phyloP scores from a whole-genome alignment of 1,140 invertebrate genomes.

The Megalonaias nervosa region DNA sequence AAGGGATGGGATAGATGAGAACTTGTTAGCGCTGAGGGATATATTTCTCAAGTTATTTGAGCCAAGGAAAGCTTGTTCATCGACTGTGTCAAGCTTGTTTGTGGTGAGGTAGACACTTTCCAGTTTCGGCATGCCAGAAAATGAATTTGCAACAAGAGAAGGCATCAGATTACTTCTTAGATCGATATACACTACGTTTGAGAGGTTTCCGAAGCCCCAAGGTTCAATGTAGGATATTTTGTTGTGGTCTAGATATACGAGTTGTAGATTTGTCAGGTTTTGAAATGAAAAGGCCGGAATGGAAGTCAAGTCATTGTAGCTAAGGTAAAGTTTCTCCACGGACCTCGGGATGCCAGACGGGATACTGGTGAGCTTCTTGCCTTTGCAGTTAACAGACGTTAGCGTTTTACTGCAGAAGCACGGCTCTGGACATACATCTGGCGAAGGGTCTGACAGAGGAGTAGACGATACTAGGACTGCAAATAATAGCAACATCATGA shows the following conservation, averaged over 20 bases:
- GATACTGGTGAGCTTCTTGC: slow-evolving; percentile 38
- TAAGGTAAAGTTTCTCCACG: slow-evolving; percentile 47
- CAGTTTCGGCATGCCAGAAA: slow-evolving; percentile 31
- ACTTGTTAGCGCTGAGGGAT: slow-evolving; percentile 39
- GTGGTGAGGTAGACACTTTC: slow-evolving; percentile 34
- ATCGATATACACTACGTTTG: slow-evolving; percentile 23
- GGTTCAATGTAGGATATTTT: slow-evolving; percentile 30
- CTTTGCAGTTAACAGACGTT: slow-evolving; percentile 50
- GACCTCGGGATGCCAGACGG: slow-evolving; percentile 40
- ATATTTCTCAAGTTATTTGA: slow-evolving; percentile 32
- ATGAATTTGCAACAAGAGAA: slow-evolving; percentile 28
- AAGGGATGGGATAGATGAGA: slow-evolving; percentile 38
- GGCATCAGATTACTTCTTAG: slow-evolving; percentile 39
- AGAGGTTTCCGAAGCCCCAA: slow-evolving; percentile 29
- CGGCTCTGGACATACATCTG: too few species aligned
- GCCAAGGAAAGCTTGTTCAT: slow-evolving; percentile 37
- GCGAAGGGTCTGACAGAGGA: too few species aligned
- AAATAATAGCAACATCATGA: too few species aligned
- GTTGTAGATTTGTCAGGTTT: slow-evolving; percentile 32
- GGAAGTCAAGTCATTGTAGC: slow-evolving; percentile 40
- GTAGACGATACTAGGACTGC: too few species aligned
- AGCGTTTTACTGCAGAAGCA: slow-evolving; percentile 51
- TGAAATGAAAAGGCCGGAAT: slow-evolving; percentile 23
- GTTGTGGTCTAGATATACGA: slow-evolving; percentile 38
- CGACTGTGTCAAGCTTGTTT: slow-evolving; percentile 39